Evolutionary conservation across 2,797 vertebrate species (phyloP).

Genomic region (Coilia nasus): DNA sequence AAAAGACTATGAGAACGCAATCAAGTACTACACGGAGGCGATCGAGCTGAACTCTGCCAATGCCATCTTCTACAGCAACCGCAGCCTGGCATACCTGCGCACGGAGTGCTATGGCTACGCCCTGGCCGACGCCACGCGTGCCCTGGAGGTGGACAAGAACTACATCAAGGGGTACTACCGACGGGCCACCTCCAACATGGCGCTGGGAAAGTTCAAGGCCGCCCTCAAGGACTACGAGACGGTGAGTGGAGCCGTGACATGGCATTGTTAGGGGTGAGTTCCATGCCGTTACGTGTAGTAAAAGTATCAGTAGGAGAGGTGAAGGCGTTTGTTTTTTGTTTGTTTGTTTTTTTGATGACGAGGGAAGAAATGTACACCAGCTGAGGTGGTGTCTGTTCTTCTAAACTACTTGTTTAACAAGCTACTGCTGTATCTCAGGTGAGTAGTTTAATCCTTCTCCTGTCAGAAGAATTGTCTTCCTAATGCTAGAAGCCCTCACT

Average conservation of each 20-base stretch:
- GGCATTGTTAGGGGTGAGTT: too few species aligned
- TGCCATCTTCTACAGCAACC: slow-evolving; percentile 93
- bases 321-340: too few species aligned
- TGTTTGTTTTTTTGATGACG: too few species aligned
- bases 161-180: slow-evolving; percentile 96
- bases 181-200: slow-evolving; percentile 95
- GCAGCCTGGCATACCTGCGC: slow-evolving; percentile 94
- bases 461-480: too few species aligned
- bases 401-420: too few species aligned
- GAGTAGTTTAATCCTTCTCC: too few species aligned
- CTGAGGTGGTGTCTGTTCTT: too few species aligned
- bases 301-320: too few species aligned
- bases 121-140: slow-evolving; percentile 87
- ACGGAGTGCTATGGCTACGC: slow-evolving; percentile 95
- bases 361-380: too few species aligned
- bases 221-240: slow-evolving; percentile 94
- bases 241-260: slow-evolving; percentile 69
- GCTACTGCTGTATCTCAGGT: too few species aligned
- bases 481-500: too few species aligned
- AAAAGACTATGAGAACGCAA: slow-evolving; percentile 93
- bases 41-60: slow-evolving; percentile 86
- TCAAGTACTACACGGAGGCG: slow-evolving; percentile 90
- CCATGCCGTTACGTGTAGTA: too few species aligned
- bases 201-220: slow-evolving; percentile 92
- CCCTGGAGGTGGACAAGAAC: slow-evolving; percentile 89